Evolutionary conservation across 2,888 invertebrate species (phyloP).

Genomic region (Netelia inedita): DNA sequence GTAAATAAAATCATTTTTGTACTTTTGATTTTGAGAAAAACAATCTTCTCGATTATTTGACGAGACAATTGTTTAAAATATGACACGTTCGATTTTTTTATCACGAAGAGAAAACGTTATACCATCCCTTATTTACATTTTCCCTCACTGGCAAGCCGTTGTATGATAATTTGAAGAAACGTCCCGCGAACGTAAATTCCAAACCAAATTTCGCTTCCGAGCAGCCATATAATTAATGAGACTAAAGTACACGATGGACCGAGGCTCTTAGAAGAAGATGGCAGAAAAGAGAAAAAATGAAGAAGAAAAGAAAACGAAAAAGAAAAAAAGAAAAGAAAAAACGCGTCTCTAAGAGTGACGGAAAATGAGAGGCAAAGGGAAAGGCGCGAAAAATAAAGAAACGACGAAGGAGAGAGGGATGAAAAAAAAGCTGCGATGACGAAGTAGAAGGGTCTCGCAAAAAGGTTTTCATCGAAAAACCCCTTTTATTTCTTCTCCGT

Average conservation of each 20-base stretch:
- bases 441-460: neutral
- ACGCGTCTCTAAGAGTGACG: neutral
- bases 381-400: constrained; percentile 10
- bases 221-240: constrained; percentile 43
- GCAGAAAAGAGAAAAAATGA: constrained; percentile 23
- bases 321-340: neutral
- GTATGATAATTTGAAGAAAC: constrained; percentile 10
- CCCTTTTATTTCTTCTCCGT: neutral
- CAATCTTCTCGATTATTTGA: neutral
- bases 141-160: neutral
- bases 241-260: constrained; percentile 17
- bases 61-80: neutral
- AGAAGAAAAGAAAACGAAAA: neutral
- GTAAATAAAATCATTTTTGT: neutral
- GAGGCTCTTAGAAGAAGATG: constrained; percentile 45
- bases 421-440: neutral
- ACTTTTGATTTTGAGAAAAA: neutral
- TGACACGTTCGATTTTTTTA: neutral
- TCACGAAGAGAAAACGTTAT: neutral
- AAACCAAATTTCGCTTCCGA: constrained; percentile 15
- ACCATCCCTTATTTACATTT: neutral
- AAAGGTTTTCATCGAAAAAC: neutral
- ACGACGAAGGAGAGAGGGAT: neutral
- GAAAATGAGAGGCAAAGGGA: neutral
- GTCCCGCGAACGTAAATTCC: neutral